Conservation (phyloP, 2,113 vertebrate species). For the Regulus satrapa region DNA sequence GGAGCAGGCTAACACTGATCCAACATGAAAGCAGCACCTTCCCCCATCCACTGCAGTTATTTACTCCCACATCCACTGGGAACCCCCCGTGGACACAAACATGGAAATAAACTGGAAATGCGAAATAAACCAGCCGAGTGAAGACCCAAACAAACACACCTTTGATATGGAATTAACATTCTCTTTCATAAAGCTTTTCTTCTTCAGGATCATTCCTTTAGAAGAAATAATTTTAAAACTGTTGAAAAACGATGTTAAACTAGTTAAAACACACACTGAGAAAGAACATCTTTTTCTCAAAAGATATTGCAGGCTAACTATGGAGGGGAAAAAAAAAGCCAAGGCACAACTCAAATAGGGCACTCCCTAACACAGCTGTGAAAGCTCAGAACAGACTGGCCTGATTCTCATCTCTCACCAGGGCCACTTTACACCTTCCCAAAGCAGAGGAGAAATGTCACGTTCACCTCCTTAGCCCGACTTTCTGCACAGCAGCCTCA, state of each 20-base stretch:
- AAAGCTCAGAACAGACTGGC: neutral
- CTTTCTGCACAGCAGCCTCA: neutral
- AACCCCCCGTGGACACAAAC: neutral
- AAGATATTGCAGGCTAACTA: fast-evolving
- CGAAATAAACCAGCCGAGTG: neutral
- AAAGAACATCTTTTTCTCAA: neutral
- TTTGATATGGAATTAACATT: neutral
- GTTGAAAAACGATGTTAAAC: neutral
- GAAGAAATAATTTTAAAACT: fast-evolving
- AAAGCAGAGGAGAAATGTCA: neutral
- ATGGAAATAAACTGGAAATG: neutral
- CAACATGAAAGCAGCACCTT: neutral
- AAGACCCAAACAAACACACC: neutral
- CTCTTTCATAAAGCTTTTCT: neutral
- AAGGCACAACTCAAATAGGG: neutral
- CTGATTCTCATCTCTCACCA: neutral
- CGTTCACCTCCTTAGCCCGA: neutral
- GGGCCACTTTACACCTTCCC: neutral
- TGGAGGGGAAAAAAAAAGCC: neutral
- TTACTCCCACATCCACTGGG: neutral
- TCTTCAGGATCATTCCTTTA: neutral
- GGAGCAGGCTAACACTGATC: neutral
- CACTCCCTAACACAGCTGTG: neutral
- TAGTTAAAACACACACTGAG: neutral
- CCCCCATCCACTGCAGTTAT: neutral